phyloP scores from a whole-genome alignment of 2,888 invertebrate genomes.

The Esperia sulphurella region DNA sequence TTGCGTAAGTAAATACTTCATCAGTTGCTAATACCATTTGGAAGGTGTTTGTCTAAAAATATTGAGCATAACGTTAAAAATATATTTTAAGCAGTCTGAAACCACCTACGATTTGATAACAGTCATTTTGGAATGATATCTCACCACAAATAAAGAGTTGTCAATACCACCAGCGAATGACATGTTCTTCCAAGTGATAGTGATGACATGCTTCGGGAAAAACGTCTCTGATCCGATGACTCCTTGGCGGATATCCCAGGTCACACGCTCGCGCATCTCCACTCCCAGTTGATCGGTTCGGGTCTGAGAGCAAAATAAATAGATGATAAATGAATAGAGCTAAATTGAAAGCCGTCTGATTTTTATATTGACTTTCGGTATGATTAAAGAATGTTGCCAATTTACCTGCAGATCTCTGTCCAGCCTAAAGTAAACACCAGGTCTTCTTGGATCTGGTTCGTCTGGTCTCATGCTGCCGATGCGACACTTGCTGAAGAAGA shows the following conservation, averaged over 20 bases:
- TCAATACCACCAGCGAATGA: conserved; percentile 94
- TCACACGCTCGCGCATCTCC: conserved; percentile 90
- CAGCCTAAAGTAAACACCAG: conserved; percentile 91
- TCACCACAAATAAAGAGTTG: conserved; percentile 84
- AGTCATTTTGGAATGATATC: too few species aligned
- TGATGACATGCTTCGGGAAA: conserved; percentile 92
- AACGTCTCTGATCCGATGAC: conserved; percentile 95
- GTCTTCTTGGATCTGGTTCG: conserved; percentile 86
- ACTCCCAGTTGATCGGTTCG: conserved; percentile 91
- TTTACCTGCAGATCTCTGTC: conserved; percentile 71
- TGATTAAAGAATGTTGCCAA: background rate
- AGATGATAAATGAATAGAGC: conserved; percentile 4
- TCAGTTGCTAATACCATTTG: conserved; percentile 96
- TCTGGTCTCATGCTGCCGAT: conserved; percentile 85
- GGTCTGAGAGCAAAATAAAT: conserved; percentile 40
- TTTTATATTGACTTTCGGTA: too few species aligned
- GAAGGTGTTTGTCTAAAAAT: conserved; percentile 93
- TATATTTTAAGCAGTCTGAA: background rate
- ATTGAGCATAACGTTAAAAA: conserved; percentile 16
- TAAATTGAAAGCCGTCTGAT: background rate
- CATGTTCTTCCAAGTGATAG: conserved; percentile 97
- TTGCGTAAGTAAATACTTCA: conserved; percentile 95
- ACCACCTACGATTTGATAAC: too few species aligned
- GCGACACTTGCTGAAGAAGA: conserved; percentile 93
- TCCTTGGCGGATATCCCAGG: conserved; percentile 93